A percentile compares a stretch with the other conserved stretches of the same genome.
Conservation (phyloP, 2,888 invertebrate species). For the Diarsia brunnea region DNA sequence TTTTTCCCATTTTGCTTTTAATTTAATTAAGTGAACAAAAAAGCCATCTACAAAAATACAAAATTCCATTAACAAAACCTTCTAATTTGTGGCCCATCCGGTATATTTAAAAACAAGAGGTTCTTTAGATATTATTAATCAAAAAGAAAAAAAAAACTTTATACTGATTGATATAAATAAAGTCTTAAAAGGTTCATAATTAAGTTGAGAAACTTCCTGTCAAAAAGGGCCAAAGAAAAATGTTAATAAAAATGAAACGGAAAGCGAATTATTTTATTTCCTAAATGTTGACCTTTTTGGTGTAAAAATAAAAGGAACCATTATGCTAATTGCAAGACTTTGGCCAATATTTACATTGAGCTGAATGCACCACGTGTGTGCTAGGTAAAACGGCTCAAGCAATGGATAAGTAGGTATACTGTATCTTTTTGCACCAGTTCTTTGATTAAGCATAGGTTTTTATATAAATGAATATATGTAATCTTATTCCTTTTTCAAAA, state of each 20-base stretch:
- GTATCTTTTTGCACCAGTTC: neutral
- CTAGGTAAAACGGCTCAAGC: neutral
- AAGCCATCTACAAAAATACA: neutral
- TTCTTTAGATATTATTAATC: neutral
- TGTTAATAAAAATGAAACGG: conserved; percentile 32
- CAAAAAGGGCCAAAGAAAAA: conserved; percentile 24
- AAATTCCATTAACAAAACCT: neutral
- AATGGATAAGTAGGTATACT: neutral
- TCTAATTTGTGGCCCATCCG: conserved; percentile 18
- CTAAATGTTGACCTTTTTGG: conserved; percentile 29
- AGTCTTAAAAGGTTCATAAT: conserved; percentile 43
- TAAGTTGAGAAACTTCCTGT: conserved; percentile 38
- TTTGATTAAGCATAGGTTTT: neutral
- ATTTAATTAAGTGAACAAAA: neutral
- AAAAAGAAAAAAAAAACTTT: conserved; percentile 19
- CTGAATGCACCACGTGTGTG: neutral
- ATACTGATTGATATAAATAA: conserved; percentile 46
- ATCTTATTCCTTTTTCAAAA: no score
- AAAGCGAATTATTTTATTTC: conserved; percentile 50
- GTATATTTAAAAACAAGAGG: conserved; percentile 10
- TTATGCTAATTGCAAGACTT: conserved; percentile 43
- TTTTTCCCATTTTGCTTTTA: neutral
- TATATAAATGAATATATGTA: no score
- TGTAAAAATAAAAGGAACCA: conserved; percentile 25
- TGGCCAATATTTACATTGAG: neutral